Evolutionary conservation across 2,888 invertebrate species (phyloP).

Genomic region (Ligdia adustata): DNA sequence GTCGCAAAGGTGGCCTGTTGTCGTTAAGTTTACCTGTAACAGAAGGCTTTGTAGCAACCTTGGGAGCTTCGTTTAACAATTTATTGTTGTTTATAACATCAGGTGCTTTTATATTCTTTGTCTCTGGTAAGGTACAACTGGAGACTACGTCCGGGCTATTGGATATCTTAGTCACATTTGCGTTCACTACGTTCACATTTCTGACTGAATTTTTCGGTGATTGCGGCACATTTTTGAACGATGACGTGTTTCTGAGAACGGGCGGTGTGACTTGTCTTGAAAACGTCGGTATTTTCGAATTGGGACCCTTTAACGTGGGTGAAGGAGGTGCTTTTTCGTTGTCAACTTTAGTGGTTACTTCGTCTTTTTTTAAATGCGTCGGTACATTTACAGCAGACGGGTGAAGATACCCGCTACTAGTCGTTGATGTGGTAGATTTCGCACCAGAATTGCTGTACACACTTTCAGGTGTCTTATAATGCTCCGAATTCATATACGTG

Average conservation of each 20-base stretch:
- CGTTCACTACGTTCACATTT: conserved; percentile 44
- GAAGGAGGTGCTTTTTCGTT: conserved; percentile 68
- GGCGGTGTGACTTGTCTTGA: conserved; percentile 79
- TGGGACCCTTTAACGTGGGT: conserved; percentile 65
- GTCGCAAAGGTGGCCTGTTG: conserved; percentile 67
- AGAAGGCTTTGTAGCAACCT: conserved; percentile 71
- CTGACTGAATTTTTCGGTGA: conserved; percentile 68
- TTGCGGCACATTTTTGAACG: conserved; percentile 69
- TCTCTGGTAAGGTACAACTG: conserved; percentile 85
- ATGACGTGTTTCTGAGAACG: conserved; percentile 69
- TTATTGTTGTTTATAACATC: conserved; percentile 85
- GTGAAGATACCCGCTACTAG: conserved; percentile 89
- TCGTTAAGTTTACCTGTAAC: conserved; percentile 70
- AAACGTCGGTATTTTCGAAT: conserved; percentile 78
- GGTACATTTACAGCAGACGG: conserved; percentile 89
- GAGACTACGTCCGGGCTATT: conserved; percentile 90
- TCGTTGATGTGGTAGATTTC: conserved; percentile 84
- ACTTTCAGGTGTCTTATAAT: conserved; percentile 84
- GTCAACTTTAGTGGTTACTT: conserved; percentile 52
- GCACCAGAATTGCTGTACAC: conserved; percentile 86
- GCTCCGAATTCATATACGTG: conserved; percentile 85
- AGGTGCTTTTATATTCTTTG: conserved; percentile 83
- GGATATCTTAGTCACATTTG: conserved; percentile 53
- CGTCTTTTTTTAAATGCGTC: conserved; percentile 58
- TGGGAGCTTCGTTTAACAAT: conserved; percentile 68